Evolutionary conservation across 2,797 vertebrate species (phyloP), one percentile per base, ranked within the genome.

Genomic region (Momotus momota): DNA sequence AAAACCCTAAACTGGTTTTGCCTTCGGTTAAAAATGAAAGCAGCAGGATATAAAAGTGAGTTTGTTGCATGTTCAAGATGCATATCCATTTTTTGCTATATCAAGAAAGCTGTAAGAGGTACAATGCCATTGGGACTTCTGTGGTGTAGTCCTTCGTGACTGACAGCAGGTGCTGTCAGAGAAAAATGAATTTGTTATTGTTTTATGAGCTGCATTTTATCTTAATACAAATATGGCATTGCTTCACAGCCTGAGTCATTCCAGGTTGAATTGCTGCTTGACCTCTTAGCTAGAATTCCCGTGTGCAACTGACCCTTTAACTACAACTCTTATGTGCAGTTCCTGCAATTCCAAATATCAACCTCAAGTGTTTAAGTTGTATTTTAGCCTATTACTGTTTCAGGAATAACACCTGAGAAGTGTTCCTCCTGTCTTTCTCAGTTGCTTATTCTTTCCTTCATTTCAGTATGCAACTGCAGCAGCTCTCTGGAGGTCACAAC

Each of bases 1-100:
- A 27, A 26, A 70, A 12, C 0, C 0, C 0, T 1, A 12, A 74
- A 38, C 5, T 45, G 4, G 1, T 65, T 92, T 71, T 75, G 13
- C 29, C 12, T 58, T 75, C 58, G 46, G 16, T 64, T 41, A 62
- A 72, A 81, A 85, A 86, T 45, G 10, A 89, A 84, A 73, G 7
- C 13, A 52, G 25, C 7, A 38, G 12, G 5, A 49, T 49, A 23
- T 31, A 81, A 49, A 86, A 49, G 22, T 27, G 35, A 82, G 11
- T 52, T 86, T 73, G 6, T 40, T 81, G 33, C 14, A 48, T 9
- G 33, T 33, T 88, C 19, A 35, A 54, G 40, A 26, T 27, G 16
- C 8, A 14, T 40, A 16, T 65, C 51, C 1, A n/a, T 35, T 61
- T 70, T 77, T 65, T 89, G 25, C 14, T 70, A 16, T 57, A 58